A percentile compares a stretch with the other conserved stretches of the same genome.
These are phyloP conservation scores for Spea multiplicata DNA, from an alignment of 2,113 vertebrate species.

Conservation along the genomic window DNA sequence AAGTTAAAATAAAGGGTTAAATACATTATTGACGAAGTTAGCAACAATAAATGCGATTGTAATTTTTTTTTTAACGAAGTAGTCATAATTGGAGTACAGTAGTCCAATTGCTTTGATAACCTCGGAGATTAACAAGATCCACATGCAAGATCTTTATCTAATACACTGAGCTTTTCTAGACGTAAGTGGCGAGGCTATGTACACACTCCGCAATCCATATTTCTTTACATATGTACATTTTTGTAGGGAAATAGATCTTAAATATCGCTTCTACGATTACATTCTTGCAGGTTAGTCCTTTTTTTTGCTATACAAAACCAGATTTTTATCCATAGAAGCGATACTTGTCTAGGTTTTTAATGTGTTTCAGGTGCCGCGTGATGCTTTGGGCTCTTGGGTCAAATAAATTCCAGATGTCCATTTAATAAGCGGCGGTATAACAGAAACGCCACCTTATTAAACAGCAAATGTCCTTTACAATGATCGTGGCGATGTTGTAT, in stretches of 20 bases:
- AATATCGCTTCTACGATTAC: conserved; percentile 78
- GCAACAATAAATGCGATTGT: too few species aligned
- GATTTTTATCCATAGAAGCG: conserved; percentile 62
- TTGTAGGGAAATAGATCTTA: conserved; percentile 69
- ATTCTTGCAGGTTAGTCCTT: conserved; percentile 71
- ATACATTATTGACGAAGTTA: too few species aligned
- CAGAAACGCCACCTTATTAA: conserved; percentile 69
- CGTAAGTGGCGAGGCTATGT: conserved; percentile 66
- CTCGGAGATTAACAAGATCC: conserved; percentile 53
- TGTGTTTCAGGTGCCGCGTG: conserved; percentile 73
- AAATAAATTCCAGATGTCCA: conserved; percentile 82
- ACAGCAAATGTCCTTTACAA: conserved; percentile 61
- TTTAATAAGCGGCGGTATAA: conserved; percentile 67
- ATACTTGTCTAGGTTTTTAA: conserved; percentile 69
- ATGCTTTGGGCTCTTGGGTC: conserved; percentile 59
- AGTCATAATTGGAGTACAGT: not conserved
- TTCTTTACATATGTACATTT: conserved; percentile 65
- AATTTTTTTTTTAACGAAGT: too few species aligned
- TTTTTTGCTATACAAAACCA: conserved; percentile 54
- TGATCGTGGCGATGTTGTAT: conserved; percentile 61
- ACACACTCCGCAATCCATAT: conserved; percentile 56
- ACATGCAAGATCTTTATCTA: conserved; percentile 64
- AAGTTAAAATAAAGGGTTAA: too few species aligned
- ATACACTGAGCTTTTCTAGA: conserved; percentile 62
- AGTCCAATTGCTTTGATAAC: conserved; percentile 20